Evolutionary conservation across 2,113 vertebrate species (phyloP).

Genomic region (Oceanites oceanicus): DNA sequence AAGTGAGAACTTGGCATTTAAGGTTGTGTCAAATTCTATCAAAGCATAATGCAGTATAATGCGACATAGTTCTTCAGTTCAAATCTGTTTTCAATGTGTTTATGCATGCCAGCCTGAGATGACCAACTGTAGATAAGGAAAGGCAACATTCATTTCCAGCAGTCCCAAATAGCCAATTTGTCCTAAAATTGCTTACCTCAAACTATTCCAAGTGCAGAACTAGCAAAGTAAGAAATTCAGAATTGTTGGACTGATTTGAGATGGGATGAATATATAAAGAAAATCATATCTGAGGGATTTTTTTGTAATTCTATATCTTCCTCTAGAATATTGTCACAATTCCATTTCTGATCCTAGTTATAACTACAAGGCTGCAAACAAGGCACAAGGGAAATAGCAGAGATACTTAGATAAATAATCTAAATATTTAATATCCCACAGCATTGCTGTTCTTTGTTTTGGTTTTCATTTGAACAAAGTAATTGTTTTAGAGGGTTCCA

Average conservation of each 20-base stretch:
- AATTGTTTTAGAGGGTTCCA: not conserved
- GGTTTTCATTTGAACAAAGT: not conserved
- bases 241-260: not conserved
- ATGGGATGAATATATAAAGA: not conserved
- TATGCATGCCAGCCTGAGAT: not conserved
- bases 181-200: not conserved
- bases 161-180: not conserved
- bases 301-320: not conserved
- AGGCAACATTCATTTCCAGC: not conserved
- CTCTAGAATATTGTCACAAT: not conserved
- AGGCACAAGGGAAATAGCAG: not conserved
- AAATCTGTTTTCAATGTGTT: not conserved
- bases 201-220: not conserved
- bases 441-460: not conserved
- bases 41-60: not conserved
- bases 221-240: not conserved
- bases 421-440: slow-evolving; percentile 18
- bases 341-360: slow-evolving; percentile 1
- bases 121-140: not conserved
- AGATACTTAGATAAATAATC: not conserved
- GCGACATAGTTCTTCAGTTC: not conserved
- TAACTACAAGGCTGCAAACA: not conserved
- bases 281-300: not conserved
- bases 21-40: not conserved
- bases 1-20: not conserved